Percentiles rank a stretch among this genome's conserved stretches.
Evolutionary conservation across 2,888 invertebrate genomes (phyloP).

Genomic region (Drosophila tripunctata): DNA sequence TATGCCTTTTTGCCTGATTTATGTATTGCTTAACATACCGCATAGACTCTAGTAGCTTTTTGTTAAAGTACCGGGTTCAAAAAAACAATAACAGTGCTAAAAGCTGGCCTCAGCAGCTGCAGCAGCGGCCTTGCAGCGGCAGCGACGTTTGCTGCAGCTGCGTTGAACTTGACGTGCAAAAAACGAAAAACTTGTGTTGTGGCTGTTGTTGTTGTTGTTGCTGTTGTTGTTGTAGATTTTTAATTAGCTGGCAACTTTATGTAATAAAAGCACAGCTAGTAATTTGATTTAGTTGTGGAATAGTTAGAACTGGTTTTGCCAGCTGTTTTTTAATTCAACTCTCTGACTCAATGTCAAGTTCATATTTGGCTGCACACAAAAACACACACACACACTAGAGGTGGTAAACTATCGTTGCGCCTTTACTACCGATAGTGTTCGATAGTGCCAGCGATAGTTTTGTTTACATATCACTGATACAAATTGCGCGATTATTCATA

Average conservation of each 20-base stretch:
- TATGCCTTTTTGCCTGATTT: too few species aligned
- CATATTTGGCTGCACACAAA: conserved; percentile 43
- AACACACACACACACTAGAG: background rate
- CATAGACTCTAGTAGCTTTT: too few species aligned
- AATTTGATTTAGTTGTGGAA: conserved; percentile 23
- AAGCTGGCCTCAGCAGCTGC: conserved; percentile 9
- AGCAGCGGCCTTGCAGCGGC: background rate
- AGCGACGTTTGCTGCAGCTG: conserved; percentile 28
- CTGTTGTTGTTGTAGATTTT: conserved; percentile 11
- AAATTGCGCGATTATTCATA: too few species aligned
- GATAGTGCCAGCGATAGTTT: too few species aligned
- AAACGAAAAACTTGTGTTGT: too few species aligned
- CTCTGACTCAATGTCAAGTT: conserved; percentile 53
- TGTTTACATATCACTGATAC: too few species aligned
- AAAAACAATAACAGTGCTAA: conserved; percentile 10
- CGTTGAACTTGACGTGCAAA: conserved; percentile 65
- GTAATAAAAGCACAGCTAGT: conserved; percentile 18
- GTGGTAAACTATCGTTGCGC: too few species aligned
- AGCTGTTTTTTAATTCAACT: conserved; percentile 7
- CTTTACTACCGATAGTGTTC: too few species aligned
- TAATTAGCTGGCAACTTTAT: conserved; percentile 37
- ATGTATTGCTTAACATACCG: too few species aligned
- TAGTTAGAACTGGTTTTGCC: conserved; percentile 38
- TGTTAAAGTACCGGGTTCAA: too few species aligned
- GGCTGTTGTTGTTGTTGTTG: too few species aligned